Evolutionary conservation across 2,797 vertebrate species (phyloP), one percentile per base, ranked within the genome.

Genomic region (Sebastes kiyomatsui): DNA sequence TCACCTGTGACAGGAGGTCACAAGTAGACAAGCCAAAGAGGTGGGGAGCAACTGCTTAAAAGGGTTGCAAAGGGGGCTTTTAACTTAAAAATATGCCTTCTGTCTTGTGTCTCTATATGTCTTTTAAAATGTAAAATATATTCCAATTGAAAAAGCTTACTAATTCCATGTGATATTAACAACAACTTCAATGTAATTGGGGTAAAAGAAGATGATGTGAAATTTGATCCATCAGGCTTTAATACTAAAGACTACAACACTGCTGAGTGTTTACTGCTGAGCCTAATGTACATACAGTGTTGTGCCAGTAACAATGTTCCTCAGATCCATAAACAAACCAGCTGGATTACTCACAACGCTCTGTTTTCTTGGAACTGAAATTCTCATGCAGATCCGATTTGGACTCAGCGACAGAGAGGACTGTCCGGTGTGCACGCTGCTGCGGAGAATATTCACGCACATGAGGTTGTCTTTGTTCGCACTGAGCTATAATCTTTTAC

Each of bases 401-500:
- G 54, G 74, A 67, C 67, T 42, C 46, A 49, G 22, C 28, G 54
- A 6, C 28, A 13, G 59, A 74, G 52, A 14, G 12, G 12, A 20
- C 9, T 49, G 56, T 69, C 52, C 14, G 22, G 23, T 59, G 56
- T 35, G 38, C 69, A n/a, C 49, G 72, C 58, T 62, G 65, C 7
- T 55, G 6, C 25, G 12, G 69, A 35, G 68, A 66, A 83, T 73
- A 77, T 81, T 75, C 77, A 25, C 7, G 1, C 60, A 22, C 77
- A 62, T 0, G 23, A 75, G 32, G 55, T 60, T 3, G 67, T 30
- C 83, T 84, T 79, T 85, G 80, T 77, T 86, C n/a, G 2, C 16
- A 60, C 25, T 1, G 65, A 72, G 78, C n/a, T 22, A 0, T 16
- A 16, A 67, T 67, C 55, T 80, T 75, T 72, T 38, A 66, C 56